These are phyloP conservation scores for Petrosia ficiformis DNA, from an alignment of 37 sponge, comb jelly and placozoan genomes.

Conservation along the genomic window DNA sequence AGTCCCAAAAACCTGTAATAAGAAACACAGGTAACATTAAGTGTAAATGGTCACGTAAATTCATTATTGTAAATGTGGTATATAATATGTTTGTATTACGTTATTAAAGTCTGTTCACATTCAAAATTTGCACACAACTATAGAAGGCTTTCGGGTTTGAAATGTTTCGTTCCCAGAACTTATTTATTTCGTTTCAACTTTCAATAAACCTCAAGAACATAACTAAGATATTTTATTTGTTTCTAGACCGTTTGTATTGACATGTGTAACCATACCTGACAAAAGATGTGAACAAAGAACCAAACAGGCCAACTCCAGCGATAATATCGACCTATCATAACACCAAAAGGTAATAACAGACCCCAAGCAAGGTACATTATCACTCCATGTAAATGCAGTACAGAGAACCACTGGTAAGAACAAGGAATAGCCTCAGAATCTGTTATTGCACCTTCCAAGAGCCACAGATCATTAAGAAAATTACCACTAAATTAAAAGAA, in stretches of 20 bases:
- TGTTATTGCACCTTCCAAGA: constrained; percentile 11
- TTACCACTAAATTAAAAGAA: neutral
- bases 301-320: constrained; percentile 50
- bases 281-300: constrained; percentile 58
- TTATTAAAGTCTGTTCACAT: too few relatives aligned
- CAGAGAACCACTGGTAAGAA: constrained; percentile 25
- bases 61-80: too few relatives aligned
- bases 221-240: neutral
- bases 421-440: constrained; percentile 10
- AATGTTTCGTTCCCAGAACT: too few relatives aligned
- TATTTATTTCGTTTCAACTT: neutral
- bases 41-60: too few relatives aligned
- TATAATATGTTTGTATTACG: too few relatives aligned
- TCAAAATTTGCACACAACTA: too few relatives aligned
- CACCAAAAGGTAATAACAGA: constrained; percentile 59
- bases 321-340: constrained; percentile 70
- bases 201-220: neutral
- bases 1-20: constrained; percentile 45
- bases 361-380: constrained; percentile 74
- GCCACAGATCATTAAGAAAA: constrained; percentile 39
- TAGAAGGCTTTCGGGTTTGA: too few relatives aligned
- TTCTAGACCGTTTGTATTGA: neutral
- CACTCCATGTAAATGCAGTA: constrained; percentile 62
- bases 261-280: constrained; percentile 31
- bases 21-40: neutral